These are phyloP conservation scores for Helicoverpa zea DNA, from an alignment of 1,140 invertebrate species.

Conservation along the genomic window DNA sequence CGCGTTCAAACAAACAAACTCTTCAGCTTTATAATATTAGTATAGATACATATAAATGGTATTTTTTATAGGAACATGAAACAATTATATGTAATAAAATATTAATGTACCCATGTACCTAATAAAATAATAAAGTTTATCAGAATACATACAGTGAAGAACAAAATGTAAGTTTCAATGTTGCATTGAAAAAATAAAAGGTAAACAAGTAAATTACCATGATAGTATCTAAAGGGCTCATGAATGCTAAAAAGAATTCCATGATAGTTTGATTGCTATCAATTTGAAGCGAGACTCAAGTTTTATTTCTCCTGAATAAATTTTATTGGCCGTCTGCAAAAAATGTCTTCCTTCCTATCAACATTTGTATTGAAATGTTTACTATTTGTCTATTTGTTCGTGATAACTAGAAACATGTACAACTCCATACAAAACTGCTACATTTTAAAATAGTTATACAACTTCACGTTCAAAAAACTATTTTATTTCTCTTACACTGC, in stretches of 20 bases:
- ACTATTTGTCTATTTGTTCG: neutral
- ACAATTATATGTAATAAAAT: too few relatives aligned
- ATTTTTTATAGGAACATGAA: too few relatives aligned
- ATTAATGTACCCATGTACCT: neutral
- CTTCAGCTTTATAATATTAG: too few relatives aligned
- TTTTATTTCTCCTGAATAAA: neutral
- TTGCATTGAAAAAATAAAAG: slow-evolving; percentile 8
- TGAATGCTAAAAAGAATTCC: neutral
- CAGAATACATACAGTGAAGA: neutral
- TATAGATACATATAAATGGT: too few relatives aligned
- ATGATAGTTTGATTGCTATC: slow-evolving; percentile 13
- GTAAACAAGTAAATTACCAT: slow-evolving; percentile 19
- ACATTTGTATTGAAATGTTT: neutral
- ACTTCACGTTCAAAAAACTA: slow-evolving; percentile 63
- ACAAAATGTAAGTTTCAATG: neutral
- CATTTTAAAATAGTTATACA: slow-evolving; percentile 38
- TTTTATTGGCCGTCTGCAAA: neutral
- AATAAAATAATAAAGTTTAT: neutral
- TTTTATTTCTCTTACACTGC: slow-evolving; percentile 64
- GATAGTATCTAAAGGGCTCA: neutral
- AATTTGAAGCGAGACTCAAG: slow-evolving; percentile 18
- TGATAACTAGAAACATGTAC: slow-evolving; percentile 20
- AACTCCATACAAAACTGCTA: slow-evolving; percentile 23
- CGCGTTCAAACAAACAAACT: too few relatives aligned
- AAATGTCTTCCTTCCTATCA: neutral